Conservation (phyloP, 2,797 vertebrate genomes). For the Channa striata region DNA sequence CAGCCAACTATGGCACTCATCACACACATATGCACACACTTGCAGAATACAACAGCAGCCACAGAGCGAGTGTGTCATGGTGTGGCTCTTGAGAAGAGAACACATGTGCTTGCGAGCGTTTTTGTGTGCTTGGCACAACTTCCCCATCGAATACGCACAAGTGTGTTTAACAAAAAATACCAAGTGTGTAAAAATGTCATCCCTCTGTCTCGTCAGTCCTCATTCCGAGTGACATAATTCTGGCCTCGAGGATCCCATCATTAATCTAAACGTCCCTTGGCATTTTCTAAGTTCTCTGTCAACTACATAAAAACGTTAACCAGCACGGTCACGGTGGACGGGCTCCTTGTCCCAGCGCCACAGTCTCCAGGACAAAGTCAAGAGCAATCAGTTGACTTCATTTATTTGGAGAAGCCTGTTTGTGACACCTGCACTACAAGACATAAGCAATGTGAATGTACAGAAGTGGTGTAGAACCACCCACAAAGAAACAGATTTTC, state of each 20-base stretch:
- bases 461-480: constrained; percentile 52
- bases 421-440: constrained; percentile 80
- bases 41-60: constrained; percentile 68
- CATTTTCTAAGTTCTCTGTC: constrained; percentile 75
- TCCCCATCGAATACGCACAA: constrained; percentile 60
- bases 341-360: constrained; percentile 67
- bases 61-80: constrained; percentile 45
- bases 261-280: constrained; percentile 78
- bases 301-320: constrained; percentile 77
- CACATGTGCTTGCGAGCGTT: constrained; percentile 36
- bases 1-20: constrained; percentile 81
- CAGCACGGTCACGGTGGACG: constrained; percentile 62
- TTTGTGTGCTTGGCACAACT: constrained; percentile 52
- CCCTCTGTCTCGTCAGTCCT: constrained; percentile 72
- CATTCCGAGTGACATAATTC: constrained; percentile 81
- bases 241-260: constrained; percentile 71
- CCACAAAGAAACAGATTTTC: constrained; percentile 59
- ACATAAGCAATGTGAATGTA: constrained; percentile 68
- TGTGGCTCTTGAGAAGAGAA: constrained; percentile 49
- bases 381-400: constrained; percentile 80
- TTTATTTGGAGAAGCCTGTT: constrained; percentile 78
- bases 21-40: constrained; percentile 71
- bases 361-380: constrained; percentile 75
- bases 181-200: constrained; percentile 74
- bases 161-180: constrained; percentile 65